phyloP scores from a whole-genome alignment of 2,888 invertebrate genomes.

The Actias luna region DNA sequence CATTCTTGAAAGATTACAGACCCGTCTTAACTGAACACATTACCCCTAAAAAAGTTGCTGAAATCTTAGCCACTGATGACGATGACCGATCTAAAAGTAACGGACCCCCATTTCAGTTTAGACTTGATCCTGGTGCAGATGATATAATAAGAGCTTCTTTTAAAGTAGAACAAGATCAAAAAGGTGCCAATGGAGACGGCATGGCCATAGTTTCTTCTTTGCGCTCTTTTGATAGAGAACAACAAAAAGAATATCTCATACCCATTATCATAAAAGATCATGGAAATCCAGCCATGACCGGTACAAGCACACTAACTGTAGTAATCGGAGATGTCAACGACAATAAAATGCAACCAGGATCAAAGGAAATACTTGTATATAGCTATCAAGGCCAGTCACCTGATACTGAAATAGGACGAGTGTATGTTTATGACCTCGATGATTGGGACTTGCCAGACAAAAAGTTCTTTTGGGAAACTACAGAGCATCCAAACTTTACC shows the following conservation, averaged over 20 bases:
- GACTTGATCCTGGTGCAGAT: conserved; percentile 95
- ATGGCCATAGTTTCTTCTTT: conserved; percentile 98
- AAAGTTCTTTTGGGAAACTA: conserved; percentile 96
- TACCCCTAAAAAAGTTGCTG: conserved; percentile 94
- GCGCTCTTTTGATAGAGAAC: conserved; percentile 96
- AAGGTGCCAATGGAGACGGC: conserved; percentile 98
- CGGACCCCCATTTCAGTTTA: conserved; percentile 97
- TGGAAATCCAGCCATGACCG: conserved; percentile 97
- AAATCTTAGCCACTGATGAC: conserved; percentile 95
- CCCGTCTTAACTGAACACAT: conserved; percentile 97
- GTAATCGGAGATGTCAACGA: conserved; percentile 99
- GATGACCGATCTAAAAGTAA: conserved; percentile 97
- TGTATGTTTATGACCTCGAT: conserved; percentile 98
- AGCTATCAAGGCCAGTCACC: conserved; percentile 96
- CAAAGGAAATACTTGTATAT: conserved; percentile 98
- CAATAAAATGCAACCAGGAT: conserved; percentile 98
- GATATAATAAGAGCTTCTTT: conserved; percentile 96
- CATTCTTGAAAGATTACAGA: conserved; percentile 94
- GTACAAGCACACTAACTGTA: conserved; percentile 96
- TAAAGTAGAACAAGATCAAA: conserved; percentile 98
- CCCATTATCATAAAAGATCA: conserved; percentile 99
- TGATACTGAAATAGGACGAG: conserved; percentile 95
- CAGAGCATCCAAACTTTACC: conserved; percentile 93
- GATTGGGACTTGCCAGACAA: conserved; percentile 99
- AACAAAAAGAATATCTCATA: conserved; percentile 97